These are phyloP conservation scores for Clarias batrachus DNA, from an alignment of 2,113 vertebrate species.

Conservation along the genomic window DNA sequence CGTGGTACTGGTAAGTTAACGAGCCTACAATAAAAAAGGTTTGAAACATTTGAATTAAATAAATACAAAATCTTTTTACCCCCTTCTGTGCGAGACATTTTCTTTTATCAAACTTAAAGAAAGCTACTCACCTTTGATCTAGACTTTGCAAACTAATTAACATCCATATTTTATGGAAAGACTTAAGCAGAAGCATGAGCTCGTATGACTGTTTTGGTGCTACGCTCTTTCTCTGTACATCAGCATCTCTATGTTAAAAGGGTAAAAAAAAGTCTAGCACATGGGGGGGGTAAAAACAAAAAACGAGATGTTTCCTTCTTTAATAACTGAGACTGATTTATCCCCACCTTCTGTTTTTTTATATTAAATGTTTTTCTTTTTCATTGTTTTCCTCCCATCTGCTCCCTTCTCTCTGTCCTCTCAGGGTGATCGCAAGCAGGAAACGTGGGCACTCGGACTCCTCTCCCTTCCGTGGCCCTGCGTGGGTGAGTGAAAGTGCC, in stretches of 20 bases:
- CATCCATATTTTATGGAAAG: neutral
- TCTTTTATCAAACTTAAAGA: constrained; percentile 48
- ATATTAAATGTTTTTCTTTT: constrained; percentile 37
- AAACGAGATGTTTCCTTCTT: constrained; percentile 63
- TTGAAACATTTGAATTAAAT: constrained; percentile 50
- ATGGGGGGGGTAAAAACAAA: constrained; percentile 55
- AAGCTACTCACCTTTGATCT: too few relatives aligned
- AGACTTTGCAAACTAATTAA: too few relatives aligned
- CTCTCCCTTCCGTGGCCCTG: constrained; percentile 47
- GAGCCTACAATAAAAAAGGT: constrained; percentile 54
- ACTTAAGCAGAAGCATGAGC: neutral
- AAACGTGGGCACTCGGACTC: neutral
- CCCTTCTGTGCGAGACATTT: constrained; percentile 73
- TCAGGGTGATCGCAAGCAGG: constrained; percentile 52
- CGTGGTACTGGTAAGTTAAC: constrained; percentile 75
- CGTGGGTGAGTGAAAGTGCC: constrained; percentile 76
- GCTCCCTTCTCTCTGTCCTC: constrained; percentile 46
- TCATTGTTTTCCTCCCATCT: constrained; percentile 60
- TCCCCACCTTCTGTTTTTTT: constrained; percentile 54
- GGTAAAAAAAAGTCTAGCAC: constrained; percentile 68
- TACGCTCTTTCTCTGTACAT: neutral
- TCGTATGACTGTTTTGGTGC: neutral
- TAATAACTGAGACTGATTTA: constrained; percentile 73
- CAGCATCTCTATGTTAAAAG: neutral
- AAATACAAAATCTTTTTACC: constrained; percentile 36